These are phyloP conservation scores for Acrobeloides nanus DNA, from an alignment of 2,888 invertebrate genomes.

Conservation along the genomic window DNA sequence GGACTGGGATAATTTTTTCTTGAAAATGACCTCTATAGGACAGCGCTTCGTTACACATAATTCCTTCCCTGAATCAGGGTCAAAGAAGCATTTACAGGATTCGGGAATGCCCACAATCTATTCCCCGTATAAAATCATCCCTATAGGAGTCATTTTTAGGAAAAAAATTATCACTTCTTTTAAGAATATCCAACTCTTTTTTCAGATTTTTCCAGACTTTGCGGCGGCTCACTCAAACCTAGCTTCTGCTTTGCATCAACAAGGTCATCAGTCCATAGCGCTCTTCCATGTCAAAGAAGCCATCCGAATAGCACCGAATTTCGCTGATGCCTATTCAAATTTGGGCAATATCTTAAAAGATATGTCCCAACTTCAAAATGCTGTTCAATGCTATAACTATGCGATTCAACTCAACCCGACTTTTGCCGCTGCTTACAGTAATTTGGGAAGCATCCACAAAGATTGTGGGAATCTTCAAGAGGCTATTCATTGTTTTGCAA, in stretches of 20 bases:
- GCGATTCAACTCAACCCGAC: constrained; percentile 97
- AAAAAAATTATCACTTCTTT: constrained; percentile 6
- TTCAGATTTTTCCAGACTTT: constrained; percentile 82
- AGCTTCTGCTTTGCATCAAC: constrained; percentile 93
- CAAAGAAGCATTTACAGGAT: too few species aligned
- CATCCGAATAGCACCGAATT: constrained; percentile 87
- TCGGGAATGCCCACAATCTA: too few species aligned
- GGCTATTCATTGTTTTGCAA: constrained; percentile 67
- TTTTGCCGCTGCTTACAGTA: constrained; percentile 97
- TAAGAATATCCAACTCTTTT: too few species aligned
- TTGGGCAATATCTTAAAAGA: constrained; percentile 99
- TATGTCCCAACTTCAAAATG: constrained; percentile 89
- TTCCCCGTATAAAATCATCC: too few species aligned
- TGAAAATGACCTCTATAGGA: too few species aligned
- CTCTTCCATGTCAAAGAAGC: constrained; percentile 67
- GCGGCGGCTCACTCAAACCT: constrained; percentile 97
- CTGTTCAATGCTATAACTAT: constrained; percentile 86
- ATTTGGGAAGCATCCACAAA: constrained; percentile 95
- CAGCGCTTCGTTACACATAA: too few species aligned
- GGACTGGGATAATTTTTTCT: too few species aligned
- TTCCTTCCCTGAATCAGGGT: too few species aligned
- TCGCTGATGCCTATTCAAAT: constrained; percentile 97
- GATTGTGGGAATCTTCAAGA: constrained; percentile 93
- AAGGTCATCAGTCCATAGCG: constrained; percentile 75
- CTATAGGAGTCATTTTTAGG: too few species aligned